phyloP scores from a whole-genome alignment of 2,888 invertebrate genomes.

The Amphimallon solstitiale region DNA sequence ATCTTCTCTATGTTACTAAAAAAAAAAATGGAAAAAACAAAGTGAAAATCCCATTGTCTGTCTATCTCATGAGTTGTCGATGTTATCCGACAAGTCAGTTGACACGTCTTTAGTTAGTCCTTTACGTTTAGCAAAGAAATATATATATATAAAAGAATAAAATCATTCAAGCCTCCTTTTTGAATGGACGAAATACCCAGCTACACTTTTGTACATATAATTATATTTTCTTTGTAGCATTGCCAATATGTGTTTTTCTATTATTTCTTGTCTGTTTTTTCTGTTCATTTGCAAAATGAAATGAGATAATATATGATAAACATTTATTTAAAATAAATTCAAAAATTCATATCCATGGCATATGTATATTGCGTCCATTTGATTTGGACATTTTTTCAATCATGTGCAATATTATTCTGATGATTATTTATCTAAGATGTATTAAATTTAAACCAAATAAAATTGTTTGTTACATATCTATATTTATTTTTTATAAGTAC shows the following conservation, averaged over 20 bases:
- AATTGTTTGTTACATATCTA: constrained; percentile 63
- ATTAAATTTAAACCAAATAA: constrained; percentile 65
- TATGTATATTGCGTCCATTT: constrained; percentile 62
- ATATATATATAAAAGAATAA: constrained; percentile 13
- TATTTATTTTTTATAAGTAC: constrained; percentile 24
- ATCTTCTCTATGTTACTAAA: constrained; percentile 53
- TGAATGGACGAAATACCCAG: constrained; percentile 62
- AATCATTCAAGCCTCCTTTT: constrained; percentile 54
- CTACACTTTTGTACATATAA: constrained; percentile 60
- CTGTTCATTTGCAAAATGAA: constrained; percentile 36
- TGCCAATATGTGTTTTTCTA: constrained; percentile 53
- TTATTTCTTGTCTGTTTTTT: constrained; percentile 43
- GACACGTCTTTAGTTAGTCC: constrained; percentile 57
- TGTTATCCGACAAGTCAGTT: constrained; percentile 51
- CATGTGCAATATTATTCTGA: constrained; percentile 65
- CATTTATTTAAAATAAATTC: constrained; percentile 44
- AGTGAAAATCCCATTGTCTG: constrained; percentile 38
- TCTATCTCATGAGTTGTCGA: constrained; percentile 48
- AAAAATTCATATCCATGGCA: constrained; percentile 44
- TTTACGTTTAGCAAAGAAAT: constrained; percentile 51
- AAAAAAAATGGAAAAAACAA: no score
- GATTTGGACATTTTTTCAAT: constrained; percentile 62
- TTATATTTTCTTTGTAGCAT: constrained; percentile 59
- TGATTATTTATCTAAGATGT: constrained; percentile 64
- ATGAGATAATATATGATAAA: constrained; percentile 4